Evolutionary conservation across 2,797 vertebrate genomes (phyloP).

Genomic region (Centropyge bicolor): DNA sequence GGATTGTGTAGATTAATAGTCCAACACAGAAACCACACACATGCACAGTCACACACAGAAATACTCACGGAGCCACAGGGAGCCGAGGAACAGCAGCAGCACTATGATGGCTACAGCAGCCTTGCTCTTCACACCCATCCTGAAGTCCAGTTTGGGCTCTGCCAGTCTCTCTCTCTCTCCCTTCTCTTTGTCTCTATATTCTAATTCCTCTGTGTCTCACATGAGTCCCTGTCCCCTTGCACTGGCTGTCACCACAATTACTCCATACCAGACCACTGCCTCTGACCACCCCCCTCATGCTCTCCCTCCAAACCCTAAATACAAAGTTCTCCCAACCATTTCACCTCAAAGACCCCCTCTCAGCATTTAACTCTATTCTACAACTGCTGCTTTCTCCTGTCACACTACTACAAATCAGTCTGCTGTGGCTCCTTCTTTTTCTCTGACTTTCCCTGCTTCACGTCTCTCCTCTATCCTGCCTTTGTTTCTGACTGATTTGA

Average conservation of each 20-base stretch:
- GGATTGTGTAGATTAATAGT: constrained; percentile 58
- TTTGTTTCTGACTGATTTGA: constrained; percentile 57
- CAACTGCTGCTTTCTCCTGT: constrained; percentile 6
- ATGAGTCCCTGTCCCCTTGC: constrained; percentile 71
- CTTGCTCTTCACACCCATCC: constrained; percentile 84
- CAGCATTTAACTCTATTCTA: constrained; percentile 27
- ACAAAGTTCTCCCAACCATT: constrained; percentile 50
- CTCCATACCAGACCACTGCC: constrained; percentile 53
- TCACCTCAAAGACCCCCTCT: constrained; percentile 20
- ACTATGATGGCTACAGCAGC: constrained; percentile 82
- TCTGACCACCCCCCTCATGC: constrained; percentile 61
- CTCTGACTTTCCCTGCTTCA: constrained; percentile 16
- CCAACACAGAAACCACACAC: constrained; percentile 19
- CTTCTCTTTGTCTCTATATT: constrained; percentile 57
- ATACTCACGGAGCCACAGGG: constrained; percentile 87
- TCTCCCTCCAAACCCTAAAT: constrained; percentile 64
- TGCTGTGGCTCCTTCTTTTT: constrained; percentile 5
- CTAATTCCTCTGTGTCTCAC: constrained; percentile 73
- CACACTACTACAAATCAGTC: neutral
- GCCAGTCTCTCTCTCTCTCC: constrained; percentile 38
- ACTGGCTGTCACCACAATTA: constrained; percentile 74
- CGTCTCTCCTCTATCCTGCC: constrained; percentile 29
- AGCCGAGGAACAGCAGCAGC: constrained; percentile 82
- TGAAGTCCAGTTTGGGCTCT: constrained; percentile 58
- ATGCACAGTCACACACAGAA: constrained; percentile 36